These are phyloP conservation scores for Corynorhinus townsendii DNA, from an alignment of 2,113 vertebrate species.

Conservation along the genomic window DNA sequence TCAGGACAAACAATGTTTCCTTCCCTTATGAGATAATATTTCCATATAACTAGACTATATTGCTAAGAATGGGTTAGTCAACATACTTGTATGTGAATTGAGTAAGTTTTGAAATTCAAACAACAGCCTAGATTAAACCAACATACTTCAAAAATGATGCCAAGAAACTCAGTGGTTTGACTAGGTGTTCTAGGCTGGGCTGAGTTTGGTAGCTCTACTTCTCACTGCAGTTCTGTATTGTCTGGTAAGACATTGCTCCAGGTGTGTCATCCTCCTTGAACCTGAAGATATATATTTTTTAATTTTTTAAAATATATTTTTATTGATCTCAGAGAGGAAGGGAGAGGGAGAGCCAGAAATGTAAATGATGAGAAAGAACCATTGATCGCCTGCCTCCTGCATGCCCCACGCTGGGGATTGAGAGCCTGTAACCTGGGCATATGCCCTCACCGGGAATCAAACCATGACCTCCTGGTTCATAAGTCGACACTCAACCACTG, in stretches of 20 bases:
- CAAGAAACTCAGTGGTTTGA: neutral
- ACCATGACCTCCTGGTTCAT: too few species aligned
- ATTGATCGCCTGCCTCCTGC: too few species aligned
- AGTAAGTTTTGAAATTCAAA: neutral
- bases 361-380: too few species aligned
- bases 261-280: neutral
- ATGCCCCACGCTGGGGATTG: too few species aligned
- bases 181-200: neutral
- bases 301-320: too few species aligned
- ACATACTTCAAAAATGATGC: neutral
- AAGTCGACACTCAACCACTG: too few species aligned
- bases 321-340: too few species aligned
- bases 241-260: neutral
- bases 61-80: neutral
- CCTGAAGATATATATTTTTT: neutral
- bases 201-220: neutral
- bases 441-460: too few species aligned
- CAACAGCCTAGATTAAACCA: neutral
- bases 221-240: neutral
- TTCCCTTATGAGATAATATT: neutral
- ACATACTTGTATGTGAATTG: neutral
- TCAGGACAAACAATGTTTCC: neutral
- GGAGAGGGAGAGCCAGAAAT: too few species aligned
- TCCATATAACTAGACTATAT: neutral
- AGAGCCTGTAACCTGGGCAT: too few species aligned